Evolutionary conservation across 2,797 vertebrate species (phyloP), one percentile per base, ranked within the genome.

Genomic region (Falco columbarius): DNA sequence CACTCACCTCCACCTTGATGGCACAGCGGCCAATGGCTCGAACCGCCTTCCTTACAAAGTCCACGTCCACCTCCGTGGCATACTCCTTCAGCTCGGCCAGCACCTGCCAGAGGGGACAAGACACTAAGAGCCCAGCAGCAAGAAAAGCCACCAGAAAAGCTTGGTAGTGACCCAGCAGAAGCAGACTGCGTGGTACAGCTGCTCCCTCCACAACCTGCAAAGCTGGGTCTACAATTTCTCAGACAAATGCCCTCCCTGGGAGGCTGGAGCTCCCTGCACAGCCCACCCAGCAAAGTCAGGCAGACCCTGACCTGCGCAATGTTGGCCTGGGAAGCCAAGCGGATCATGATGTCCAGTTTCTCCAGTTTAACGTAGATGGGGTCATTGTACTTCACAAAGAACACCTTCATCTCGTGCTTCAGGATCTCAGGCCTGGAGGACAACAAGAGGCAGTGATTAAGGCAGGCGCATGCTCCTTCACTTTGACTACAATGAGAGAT

Each of bases 321-420:
- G 98, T 99, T 99, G 92, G 99, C 99, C 96, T 99, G 99, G 30
- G 99, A 99, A n/a, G 99, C 99, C 68, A 99, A 97, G 62, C 99
- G 99, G 97, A 99, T 99, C 99, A 99, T 99, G 97, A 99, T 99
- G 97, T 99, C 99, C 97, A 99, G 98, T 77, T 99, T 99, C 98
- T 99, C 99, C 97, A 99, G 98, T 94, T 99, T 99, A 97, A 99
- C 99, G 0, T 99, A 99, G 96, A 99, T 99, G 10, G 99, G 99
- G 97, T 99, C 99, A 1, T 99, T 99, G 97, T 99, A 99, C 97
- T 99, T 99, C 27, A 99, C 99, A 56, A 99, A 99, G 96, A 99
- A 99, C 91, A 99, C 99, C 95, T 99, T 99, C 99, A 99, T 99
- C 98, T 99, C 99, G 0, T 99, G 99, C 97, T 99, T 99, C 96